Percentiles rank a stretch among this genome's conserved stretches.
phyloP scores from a whole-genome alignment of 2,113 vertebrate species.

The Percopsis transmontana region DNA sequence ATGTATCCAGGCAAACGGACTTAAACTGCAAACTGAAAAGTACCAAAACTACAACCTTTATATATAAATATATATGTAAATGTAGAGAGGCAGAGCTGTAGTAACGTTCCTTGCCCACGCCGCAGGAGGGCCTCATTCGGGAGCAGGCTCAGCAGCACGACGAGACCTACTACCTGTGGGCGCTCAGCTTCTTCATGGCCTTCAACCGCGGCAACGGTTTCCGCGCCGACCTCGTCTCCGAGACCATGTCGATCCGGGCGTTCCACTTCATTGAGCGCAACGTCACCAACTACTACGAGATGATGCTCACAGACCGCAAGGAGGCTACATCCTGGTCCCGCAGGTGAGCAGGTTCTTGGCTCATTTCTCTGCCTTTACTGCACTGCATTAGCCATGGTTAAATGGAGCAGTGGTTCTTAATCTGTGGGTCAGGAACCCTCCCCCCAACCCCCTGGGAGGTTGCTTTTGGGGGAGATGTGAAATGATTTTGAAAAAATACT shows the following conservation, averaged over 20 bases:
- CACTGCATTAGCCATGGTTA: neutral
- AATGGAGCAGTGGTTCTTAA: neutral
- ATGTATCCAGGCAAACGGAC: too few species aligned
- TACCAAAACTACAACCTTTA: too few species aligned
- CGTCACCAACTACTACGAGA: slow-evolving; percentile 94
- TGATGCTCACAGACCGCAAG: slow-evolving; percentile 92
- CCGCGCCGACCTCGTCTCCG: slow-evolving; percentile 89
- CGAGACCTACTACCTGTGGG: slow-evolving; percentile 96
- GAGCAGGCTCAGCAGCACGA: slow-evolving; percentile 92
- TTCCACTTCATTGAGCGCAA: slow-evolving; percentile 96
- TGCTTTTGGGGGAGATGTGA: too few species aligned
- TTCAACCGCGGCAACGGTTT: slow-evolving; percentile 89
- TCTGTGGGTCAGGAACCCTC: too few species aligned
- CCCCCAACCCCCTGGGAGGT: too few species aligned
- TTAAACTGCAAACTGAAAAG: too few species aligned
- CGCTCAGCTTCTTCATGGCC: slow-evolving; percentile 94
- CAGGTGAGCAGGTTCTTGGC: slow-evolving; percentile 73
- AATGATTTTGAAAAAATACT: neutral
- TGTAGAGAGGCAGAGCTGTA: neutral
- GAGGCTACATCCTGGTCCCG: slow-evolving; percentile 89
- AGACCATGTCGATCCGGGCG: slow-evolving; percentile 88
- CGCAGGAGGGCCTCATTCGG: slow-evolving; percentile 87
- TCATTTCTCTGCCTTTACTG: too few species aligned
- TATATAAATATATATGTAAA: too few species aligned
- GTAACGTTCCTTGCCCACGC: neutral